Evolutionary conservation across 2,797 vertebrate genomes (phyloP), one percentile per base, ranked within the genome.

Genomic region (Otus scops): DNA sequence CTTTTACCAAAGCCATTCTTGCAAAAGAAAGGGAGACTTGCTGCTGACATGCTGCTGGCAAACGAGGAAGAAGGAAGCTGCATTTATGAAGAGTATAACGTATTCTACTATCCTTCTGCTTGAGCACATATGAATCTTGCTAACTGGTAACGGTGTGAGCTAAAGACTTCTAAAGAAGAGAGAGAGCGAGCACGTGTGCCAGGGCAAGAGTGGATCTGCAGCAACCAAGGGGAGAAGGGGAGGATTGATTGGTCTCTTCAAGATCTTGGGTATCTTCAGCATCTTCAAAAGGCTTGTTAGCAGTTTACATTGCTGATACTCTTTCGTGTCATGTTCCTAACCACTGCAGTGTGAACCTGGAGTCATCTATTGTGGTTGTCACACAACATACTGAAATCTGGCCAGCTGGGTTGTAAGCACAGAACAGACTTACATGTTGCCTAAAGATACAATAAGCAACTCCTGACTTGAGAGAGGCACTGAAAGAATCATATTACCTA

Each of bases 1-100:
- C 88, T 95, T 89, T 93, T 85, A 95, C 89, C 88, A 87, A 80
- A 93, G 60, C 50, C 53, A 73, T 59, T 78, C 85, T 86, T 82
- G 56, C n/a, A 71, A 83, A 91, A 77, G 91, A 93, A 96, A 88
- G 88, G 43, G 65, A 80, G 41, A 43, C 84, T 82, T 77, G 81
- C 86, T 95, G 93, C 70, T 87, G 90, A 88, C 7, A 3, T 26
- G 65, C 77, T 87, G 75, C 86, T 89, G 90, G 88, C 92, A 88
- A 65, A 78, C 0, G 3, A 83, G 69, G 43, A 86, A 81, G 43
- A 41, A 85, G 84, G 77, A 79, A 87, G 69, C 68, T 84, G 64
- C 5, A 0, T 80, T 75, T 89, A 27, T 59, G 54, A 86, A 90
- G 48, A 76, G 41, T 15, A 38, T 54, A 71, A 73, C 68, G 80